These are phyloP conservation scores for Drosophila subobscura DNA, from an alignment of 1,140 invertebrate species.

Conservation along the genomic window DNA sequence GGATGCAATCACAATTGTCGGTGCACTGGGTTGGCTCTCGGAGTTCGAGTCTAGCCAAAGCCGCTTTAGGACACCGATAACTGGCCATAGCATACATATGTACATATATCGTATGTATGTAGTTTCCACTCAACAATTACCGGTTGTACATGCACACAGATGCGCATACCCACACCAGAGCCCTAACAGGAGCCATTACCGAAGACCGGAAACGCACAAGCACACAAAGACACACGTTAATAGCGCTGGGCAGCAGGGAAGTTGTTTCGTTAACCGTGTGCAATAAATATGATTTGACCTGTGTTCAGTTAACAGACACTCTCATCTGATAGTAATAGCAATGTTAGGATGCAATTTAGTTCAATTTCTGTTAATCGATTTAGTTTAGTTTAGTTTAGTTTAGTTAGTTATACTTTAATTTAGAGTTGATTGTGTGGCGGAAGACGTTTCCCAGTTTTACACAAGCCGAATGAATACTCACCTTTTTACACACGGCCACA, in stretches of 20 bases:
- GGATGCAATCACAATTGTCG: slow-evolving; percentile 3
- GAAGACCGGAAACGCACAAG: slow-evolving; percentile 37
- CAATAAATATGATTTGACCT: slow-evolving; percentile 70
- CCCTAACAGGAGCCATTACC: background rate
- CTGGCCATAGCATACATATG: too few species aligned
- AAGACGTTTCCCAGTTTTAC: slow-evolving; percentile 56
- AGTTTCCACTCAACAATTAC: slow-evolving; percentile 46
- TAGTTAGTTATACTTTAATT: slow-evolving; percentile 77
- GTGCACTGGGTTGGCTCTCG: background rate
- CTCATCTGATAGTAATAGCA: slow-evolving; percentile 69
- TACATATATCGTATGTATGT: slow-evolving; percentile 15
- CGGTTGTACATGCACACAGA: slow-evolving; percentile 56
- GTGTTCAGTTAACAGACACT: slow-evolving; percentile 60
- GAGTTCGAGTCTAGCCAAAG: too few species aligned
- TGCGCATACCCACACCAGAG: slow-evolving; percentile 8
- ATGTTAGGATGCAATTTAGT: slow-evolving; percentile 80
- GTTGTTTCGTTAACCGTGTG: slow-evolving; percentile 61
- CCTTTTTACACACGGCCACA: slow-evolving; percentile 18
- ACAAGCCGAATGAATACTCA: slow-evolving; percentile 21
- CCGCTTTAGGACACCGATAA: too few species aligned
- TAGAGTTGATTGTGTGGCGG: slow-evolving; percentile 65
- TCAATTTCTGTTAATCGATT: slow-evolving; percentile 76
- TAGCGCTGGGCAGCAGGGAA: slow-evolving; percentile 25
- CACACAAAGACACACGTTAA: slow-evolving; percentile 24
- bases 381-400: slow-evolving; percentile 60